Evolutionary conservation across 2,797 vertebrate genomes (phyloP).

Genomic region (Octomys mimax): DNA sequence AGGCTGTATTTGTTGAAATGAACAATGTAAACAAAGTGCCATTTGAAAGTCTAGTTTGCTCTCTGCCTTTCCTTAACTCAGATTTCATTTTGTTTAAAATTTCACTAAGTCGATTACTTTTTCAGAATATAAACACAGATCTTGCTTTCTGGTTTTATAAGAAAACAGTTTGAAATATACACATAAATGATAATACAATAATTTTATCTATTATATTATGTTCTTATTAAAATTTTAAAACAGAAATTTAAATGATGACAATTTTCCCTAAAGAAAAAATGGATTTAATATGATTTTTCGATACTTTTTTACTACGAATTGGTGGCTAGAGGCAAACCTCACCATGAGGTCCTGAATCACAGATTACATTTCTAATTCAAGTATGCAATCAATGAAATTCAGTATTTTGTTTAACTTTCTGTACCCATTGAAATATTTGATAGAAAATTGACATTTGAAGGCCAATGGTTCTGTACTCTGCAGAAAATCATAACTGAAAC

Average conservation of each 20-base stretch:
- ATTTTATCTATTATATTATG: neutral
- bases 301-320: neutral
- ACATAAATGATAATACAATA: neutral
- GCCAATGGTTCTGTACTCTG: neutral
- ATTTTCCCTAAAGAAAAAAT: conserved; percentile 23
- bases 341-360: conserved; percentile 40
- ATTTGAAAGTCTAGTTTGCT: neutral
- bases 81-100: neutral
- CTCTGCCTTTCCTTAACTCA: conserved; percentile 25
- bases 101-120: conserved; percentile 8
- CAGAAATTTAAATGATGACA: conserved; percentile 4
- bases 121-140: neutral
- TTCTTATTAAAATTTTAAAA: neutral
- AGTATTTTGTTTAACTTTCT: conserved; percentile 42
- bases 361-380: conserved; percentile 52
- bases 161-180: conserved; percentile 36
- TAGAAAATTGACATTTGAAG: conserved; percentile 61
- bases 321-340: neutral
- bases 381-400: neutral
- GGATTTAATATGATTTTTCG: conserved; percentile 16
- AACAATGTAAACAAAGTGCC: neutral
- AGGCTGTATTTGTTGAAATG: neutral
- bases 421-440: conserved; percentile 60
- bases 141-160: neutral
- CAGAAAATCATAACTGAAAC: conserved; percentile 48